Conservation (phyloP, 2,888 invertebrate species). For the Eumacrocentrus americanus region DNA sequence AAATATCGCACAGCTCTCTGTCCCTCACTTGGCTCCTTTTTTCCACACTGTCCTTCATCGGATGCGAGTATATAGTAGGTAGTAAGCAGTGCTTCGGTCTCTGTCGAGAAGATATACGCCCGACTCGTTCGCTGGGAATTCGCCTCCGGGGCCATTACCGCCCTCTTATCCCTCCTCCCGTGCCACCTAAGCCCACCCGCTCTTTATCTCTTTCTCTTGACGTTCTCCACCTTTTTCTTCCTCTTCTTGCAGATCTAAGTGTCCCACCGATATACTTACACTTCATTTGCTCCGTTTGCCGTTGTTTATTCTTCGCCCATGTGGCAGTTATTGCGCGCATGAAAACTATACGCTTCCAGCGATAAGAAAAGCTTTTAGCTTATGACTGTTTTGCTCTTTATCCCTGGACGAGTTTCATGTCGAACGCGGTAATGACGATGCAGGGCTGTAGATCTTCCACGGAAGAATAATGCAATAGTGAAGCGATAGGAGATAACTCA, state of each 20-base stretch:
- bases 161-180: conserved; percentile 36
- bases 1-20: conserved; percentile 30
- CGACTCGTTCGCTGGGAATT: conserved; percentile 46
- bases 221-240: not conserved
- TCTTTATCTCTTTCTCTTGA: conserved; percentile 31
- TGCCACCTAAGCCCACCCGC: conserved; percentile 3
- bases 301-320: conserved; percentile 15
- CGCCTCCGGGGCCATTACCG: conserved; percentile 45
- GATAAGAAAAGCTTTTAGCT: too few species aligned
- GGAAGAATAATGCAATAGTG: not conserved
- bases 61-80: conserved; percentile 32
- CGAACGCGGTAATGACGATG: conserved; percentile 33
- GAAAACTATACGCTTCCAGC: too few species aligned
- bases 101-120: conserved; percentile 36
- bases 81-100: conserved; percentile 33
- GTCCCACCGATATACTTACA: not conserved
- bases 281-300: not conserved
- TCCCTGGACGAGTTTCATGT: not conserved
- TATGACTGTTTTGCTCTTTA: conserved; percentile 15
- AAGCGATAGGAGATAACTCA: too few species aligned
- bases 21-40: conserved; percentile 8
- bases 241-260: not conserved
- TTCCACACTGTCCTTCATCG: conserved; percentile 20
- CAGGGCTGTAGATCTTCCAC: conserved; percentile 40
- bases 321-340: too few species aligned